Evolutionary conservation across 2,797 vertebrate species (phyloP).

Genomic region (Onychomys arenicola): DNA sequence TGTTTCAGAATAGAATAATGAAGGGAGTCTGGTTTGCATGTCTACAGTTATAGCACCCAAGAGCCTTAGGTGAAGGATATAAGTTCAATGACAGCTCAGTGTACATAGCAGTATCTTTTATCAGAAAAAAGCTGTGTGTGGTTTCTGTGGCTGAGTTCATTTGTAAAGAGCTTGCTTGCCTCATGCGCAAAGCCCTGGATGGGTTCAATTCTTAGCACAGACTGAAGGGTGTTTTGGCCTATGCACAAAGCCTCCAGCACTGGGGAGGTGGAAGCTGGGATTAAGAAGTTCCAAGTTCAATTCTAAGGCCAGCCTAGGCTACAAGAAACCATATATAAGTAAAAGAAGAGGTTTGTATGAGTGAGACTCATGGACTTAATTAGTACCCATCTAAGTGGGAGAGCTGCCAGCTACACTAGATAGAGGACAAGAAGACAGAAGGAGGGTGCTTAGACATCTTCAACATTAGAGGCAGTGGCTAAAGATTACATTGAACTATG

Average conservation of each 20-base stretch:
- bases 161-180: background rate
- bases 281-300: background rate
- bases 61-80: background rate
- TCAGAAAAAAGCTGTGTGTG: background rate
- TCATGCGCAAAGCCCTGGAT: too few species aligned
- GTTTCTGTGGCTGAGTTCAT: background rate
- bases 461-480: background rate
- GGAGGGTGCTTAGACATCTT: background rate
- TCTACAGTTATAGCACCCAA: background rate
- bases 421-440: background rate
- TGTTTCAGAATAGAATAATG: background rate
- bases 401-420: background rate
- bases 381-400: background rate
- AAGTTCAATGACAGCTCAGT: background rate
- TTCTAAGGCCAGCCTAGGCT: background rate
- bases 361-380: background rate
- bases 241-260: too few species aligned
- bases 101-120: background rate
- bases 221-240: background rate
- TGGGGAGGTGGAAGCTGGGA: background rate
- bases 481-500: background rate
- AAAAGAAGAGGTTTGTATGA: background rate
- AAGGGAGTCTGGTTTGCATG: accelerated
- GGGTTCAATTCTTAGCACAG: background rate
- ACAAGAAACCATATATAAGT: background rate